Percentiles rank a stretch among this genome's conserved stretches.
phyloP scores from a whole-genome alignment of 2,888 invertebrate genomes.

The Linnaemya tessellans region DNA sequence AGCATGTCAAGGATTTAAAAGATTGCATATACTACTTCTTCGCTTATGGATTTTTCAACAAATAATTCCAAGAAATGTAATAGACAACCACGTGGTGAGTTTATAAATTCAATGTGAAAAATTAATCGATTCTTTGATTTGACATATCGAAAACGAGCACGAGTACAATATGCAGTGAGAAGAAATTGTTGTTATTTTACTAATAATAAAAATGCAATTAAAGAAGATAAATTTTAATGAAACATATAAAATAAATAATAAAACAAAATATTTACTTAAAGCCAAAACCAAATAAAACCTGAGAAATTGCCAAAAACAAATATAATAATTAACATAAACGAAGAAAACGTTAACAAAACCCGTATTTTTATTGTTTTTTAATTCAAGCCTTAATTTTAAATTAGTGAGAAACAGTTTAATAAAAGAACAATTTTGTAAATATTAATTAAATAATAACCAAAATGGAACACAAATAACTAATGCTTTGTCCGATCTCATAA shows the following conservation, averaged over 20 bases:
- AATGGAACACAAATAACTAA: not conserved
- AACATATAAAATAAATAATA: not conserved
- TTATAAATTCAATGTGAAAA: not conserved
- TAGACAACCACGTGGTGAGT: not conserved
- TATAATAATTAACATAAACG: not conserved
- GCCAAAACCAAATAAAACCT: slow-evolving; percentile 12
- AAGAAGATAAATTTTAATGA: not conserved
- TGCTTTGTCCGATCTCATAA: too few species aligned
- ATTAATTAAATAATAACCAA: not conserved
- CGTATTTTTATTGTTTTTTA: not conserved
- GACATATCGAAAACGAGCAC: too few species aligned
- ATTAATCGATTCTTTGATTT: slow-evolving; percentile 18
- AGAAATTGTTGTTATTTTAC: not conserved
- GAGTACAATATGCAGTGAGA: not conserved
- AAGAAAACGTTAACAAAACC: not conserved
- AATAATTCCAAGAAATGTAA: slow-evolving; percentile 30
- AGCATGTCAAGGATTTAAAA: slow-evolving; percentile 41
- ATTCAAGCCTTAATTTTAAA: slow-evolving; percentile 22
- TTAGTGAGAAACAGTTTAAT: slow-evolving; percentile 10
- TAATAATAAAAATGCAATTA: not conserved
- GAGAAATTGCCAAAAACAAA: not conserved
- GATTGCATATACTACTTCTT: not conserved
- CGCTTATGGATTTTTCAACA: not conserved
- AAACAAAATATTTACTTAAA: not conserved
- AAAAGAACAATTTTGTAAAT: not conserved